A percentile compares a stretch with the other conserved stretches of the same genome.
Conservation (phyloP, 2,888 invertebrate genomes). For the Dexiosoma caninum region DNA sequence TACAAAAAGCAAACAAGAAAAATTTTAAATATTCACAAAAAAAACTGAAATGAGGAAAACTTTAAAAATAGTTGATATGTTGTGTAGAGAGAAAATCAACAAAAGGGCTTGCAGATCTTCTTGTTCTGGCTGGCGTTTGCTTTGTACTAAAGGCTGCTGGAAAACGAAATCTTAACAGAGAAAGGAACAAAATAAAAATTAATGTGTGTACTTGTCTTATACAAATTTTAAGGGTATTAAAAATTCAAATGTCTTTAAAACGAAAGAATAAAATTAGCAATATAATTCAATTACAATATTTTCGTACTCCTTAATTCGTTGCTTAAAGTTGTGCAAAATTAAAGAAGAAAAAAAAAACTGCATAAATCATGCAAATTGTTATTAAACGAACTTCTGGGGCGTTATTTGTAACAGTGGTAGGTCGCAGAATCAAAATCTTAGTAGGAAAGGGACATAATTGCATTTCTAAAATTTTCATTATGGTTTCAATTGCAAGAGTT, state of each 20-base stretch:
- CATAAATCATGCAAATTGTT: too few relatives aligned
- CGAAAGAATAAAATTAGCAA: background rate
- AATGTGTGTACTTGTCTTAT: background rate
- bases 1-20: constrained; percentile 5
- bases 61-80: constrained; percentile 25
- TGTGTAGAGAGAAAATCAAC: constrained; percentile 20
- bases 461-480: too few relatives aligned
- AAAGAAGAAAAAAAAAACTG: background rate
- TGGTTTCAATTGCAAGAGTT: too few relatives aligned
- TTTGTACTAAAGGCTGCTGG: background rate
- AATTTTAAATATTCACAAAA: background rate
- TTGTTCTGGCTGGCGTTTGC: background rate
- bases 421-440: too few relatives aligned
- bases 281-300: constrained; percentile 26
- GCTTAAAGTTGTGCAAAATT: background rate
- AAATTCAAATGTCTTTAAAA: background rate
- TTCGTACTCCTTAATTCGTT: background rate
- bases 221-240: background rate
- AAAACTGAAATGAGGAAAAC: constrained; percentile 4
- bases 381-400: background rate
- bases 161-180: constrained; percentile 2
- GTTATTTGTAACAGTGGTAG: background rate
- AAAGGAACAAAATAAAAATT: background rate
- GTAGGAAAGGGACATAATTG: too few relatives aligned
- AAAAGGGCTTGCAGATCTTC: constrained; percentile 17